Evolutionary conservation across 2,888 invertebrate species (phyloP), one percentile per base, ranked within the genome.

Genomic region (Tricholauxania praeusta): DNA sequence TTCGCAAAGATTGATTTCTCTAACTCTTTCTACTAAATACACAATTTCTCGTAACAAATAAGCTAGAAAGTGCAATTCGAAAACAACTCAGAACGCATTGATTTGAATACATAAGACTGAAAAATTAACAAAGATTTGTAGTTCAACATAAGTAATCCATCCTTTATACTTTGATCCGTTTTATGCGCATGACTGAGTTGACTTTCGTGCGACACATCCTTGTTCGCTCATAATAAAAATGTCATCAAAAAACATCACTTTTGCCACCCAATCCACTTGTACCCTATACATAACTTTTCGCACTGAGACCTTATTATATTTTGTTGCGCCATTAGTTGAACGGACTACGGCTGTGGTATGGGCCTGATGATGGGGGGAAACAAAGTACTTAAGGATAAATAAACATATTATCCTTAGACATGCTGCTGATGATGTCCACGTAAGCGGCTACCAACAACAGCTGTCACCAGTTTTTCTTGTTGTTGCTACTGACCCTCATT

Each of bases 201-300:
- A 51, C 52, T 49, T 19, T 51, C 19, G 15, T 14, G 22, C 15
- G 17, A 15, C 51, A 10, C 14, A 28, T 19, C 17, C n/a, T 17
- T 22, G 12, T 66, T 66, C 53, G 51, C 39, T 53, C 39, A 53
- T 55, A 53, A 66, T 66, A 68, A 55, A 70, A 60, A 19, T 62
- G 60, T 62, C 62, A 52, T 63, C 62, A 70, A 70, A 39, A 64
- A 63, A 62, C 52, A 63, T 63, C 53, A 63, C 53, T 47, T 39
- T 39, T 39, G 39, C 39, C 39, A 39, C 39, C 10, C 39, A 39
- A 39, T 10, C 10, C 39, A 39, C 39, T 39, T 39, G 39, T 39
- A 39, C 39, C 39, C 39, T 10, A 39, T 10, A 39, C 39, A 39
- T 39, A 39, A 39, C 39, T 39, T 39, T 62, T 63, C 70, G 53